Conservation (phyloP, 2,797 vertebrate genomes). For the Heliangelus exortis region DNA sequence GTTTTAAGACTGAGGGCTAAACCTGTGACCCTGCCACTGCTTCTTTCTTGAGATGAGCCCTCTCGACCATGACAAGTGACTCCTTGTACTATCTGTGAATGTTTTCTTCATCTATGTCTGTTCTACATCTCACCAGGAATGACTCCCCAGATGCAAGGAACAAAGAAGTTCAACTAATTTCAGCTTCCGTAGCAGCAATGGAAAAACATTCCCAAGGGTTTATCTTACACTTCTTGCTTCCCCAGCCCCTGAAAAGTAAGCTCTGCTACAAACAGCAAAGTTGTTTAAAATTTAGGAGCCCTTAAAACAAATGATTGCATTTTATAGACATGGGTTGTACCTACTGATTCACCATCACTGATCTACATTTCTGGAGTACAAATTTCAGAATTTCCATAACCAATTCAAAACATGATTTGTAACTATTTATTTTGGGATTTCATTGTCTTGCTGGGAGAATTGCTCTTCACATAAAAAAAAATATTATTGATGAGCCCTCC, state of each 20-base stretch:
- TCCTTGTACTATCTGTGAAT: not conserved
- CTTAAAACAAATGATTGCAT: not conserved
- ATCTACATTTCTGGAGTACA: not conserved
- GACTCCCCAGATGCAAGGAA: not conserved
- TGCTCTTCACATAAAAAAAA: not conserved
- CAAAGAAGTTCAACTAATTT: not conserved
- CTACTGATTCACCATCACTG: not conserved
- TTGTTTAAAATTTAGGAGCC: not conserved
- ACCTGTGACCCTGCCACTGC: not conserved
- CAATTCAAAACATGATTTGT: not conserved
- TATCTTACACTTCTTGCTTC: not conserved
- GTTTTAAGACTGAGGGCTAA: not conserved
- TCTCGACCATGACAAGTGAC: not conserved
- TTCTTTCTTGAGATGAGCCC: not conserved
- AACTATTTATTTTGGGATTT: not conserved
- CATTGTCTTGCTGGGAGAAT: not conserved
- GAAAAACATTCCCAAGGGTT: rapidly evolving
- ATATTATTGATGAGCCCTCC: not conserved
- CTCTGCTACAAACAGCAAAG: not conserved
- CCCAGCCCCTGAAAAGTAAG: not conserved
- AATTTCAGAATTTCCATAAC: not conserved
- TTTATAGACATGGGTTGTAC: not conserved
- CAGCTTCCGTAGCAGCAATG: not conserved
- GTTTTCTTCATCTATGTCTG: not conserved
- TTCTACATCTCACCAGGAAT: not conserved